Conservation (phyloP, 1,140 invertebrate species). For the Drosophila kikkawai region DNA sequence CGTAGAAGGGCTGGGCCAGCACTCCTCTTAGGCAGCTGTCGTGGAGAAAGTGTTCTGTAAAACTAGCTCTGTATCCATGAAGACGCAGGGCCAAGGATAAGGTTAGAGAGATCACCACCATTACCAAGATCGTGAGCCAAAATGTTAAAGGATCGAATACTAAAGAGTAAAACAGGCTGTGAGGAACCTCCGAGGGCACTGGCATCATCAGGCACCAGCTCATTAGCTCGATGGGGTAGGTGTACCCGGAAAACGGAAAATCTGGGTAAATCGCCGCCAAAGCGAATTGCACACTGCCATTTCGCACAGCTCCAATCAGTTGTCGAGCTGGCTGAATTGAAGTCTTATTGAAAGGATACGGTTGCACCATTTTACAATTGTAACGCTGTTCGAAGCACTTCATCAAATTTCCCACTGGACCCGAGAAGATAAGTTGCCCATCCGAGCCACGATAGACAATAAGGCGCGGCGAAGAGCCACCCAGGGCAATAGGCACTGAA, state of each 20-base stretch:
- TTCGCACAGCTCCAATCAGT: slow-evolving; percentile 51
- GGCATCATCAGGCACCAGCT: slow-evolving; percentile 78
- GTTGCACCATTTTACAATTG: slow-evolving; percentile 52
- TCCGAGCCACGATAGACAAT: slow-evolving; percentile 46
- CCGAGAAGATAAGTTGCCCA: slow-evolving; percentile 41
- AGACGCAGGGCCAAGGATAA: slow-evolving; percentile 28
- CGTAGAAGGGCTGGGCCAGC: slow-evolving; percentile 60
- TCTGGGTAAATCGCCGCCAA: slow-evolving; percentile 37
- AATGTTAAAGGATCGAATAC: slow-evolving; percentile 53
- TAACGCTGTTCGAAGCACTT: slow-evolving; percentile 50
- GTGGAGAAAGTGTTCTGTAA: slow-evolving; percentile 52
- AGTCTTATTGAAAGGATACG: slow-evolving; percentile 24
- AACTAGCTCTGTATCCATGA: slow-evolving; percentile 43
- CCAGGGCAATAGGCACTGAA: slow-evolving; percentile 43
- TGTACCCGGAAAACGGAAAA: slow-evolving; percentile 26
- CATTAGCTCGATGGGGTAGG: slow-evolving; percentile 65
- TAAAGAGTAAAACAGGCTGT: slow-evolving; percentile 53
- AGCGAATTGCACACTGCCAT: slow-evolving; percentile 56
- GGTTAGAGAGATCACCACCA: slow-evolving; percentile 45
- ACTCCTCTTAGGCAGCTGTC: slow-evolving; percentile 65
- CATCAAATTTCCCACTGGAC: slow-evolving; percentile 63
- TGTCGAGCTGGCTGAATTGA: slow-evolving; percentile 24
- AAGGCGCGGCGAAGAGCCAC: slow-evolving; percentile 65
- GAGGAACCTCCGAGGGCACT: slow-evolving; percentile 49
- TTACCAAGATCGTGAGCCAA: slow-evolving; percentile 13